These are phyloP conservation scores for Cheilosia scutellata DNA, from an alignment of 2,888 invertebrate species.

Conservation along the genomic window DNA sequence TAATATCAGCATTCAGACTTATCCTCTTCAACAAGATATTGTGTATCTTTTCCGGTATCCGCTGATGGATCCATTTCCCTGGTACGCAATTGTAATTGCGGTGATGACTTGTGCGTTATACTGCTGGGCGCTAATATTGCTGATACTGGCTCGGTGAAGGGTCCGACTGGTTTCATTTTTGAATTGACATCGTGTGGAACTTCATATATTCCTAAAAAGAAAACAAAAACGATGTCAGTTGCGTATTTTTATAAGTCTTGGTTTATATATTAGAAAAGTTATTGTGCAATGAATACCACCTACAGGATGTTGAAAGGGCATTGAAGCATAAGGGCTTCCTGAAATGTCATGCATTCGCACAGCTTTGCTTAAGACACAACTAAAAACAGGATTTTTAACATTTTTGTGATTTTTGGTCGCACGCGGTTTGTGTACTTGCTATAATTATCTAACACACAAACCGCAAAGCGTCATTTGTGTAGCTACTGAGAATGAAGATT, in stretches of 20 bases:
- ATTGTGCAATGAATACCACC: no score
- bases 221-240: background rate
- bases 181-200: slow-evolving; percentile 89
- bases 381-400: no score
- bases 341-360: no score
- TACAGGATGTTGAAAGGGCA: no score
- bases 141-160: slow-evolving; percentile 87
- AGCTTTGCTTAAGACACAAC: no score
- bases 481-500: no score
- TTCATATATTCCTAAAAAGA: slow-evolving; percentile 89
- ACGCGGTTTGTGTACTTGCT: no score
- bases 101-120: slow-evolving; percentile 91
- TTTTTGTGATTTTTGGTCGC: no score
- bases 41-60: slow-evolving; percentile 96
- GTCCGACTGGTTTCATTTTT: slow-evolving; percentile 87
- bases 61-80: slow-evolving; percentile 92
- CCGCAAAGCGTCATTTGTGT: no score
- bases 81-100: slow-evolving; percentile 90
- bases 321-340: no score
- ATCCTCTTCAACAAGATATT: slow-evolving; percentile 95
- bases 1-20: slow-evolving; percentile 86
- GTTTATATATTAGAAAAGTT: no score
- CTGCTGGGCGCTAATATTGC: slow-evolving; percentile 93
- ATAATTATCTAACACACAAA: no score
- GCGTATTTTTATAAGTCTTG: background rate